Evolutionary conservation across 2,113 vertebrate species (phyloP).

Genomic region (Cynoglossus semilaevis): DNA sequence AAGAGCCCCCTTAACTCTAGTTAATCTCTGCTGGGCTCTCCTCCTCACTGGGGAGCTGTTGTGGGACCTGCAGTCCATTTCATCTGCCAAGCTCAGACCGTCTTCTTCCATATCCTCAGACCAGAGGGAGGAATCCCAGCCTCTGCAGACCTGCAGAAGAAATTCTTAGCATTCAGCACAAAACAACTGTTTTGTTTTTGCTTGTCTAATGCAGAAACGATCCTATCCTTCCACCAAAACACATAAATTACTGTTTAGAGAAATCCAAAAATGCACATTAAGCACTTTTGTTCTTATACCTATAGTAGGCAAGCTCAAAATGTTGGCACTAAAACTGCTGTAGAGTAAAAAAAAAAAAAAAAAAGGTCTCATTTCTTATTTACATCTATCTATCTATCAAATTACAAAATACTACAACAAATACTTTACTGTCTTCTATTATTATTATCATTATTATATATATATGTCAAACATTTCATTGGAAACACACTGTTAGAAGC

Average conservation of each 20-base stretch:
- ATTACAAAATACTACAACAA: no score
- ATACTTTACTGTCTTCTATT: no score
- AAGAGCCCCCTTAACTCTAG: conserved; percentile 60
- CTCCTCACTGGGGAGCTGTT: conserved; percentile 71
- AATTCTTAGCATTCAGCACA: not conserved
- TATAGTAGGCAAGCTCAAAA: no score
- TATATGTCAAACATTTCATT: no score
- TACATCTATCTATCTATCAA: no score
- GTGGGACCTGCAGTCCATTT: conserved; percentile 66
- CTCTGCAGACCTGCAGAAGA: conserved; percentile 50
- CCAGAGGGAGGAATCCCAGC: conserved; percentile 68
- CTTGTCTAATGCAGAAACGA: not conserved
- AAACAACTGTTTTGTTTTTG: not conserved
- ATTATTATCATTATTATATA: no score
- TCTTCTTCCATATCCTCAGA: conserved; percentile 62
- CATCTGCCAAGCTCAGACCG: conserved; percentile 36
- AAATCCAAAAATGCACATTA: not conserved
- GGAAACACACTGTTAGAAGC: no score
- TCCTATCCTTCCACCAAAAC: no score
- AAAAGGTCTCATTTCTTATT: no score
- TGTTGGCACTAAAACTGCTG: no score
- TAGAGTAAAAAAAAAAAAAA: no score
- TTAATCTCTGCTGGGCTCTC: conserved; percentile 61
- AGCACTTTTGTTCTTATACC: no score
- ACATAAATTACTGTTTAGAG: not conserved